A percentile compares a stretch with the other conserved stretches of the same genome.
Evolutionary conservation across 2,888 invertebrate species (phyloP).

Genomic region (Nymphalis polychloros): DNA sequence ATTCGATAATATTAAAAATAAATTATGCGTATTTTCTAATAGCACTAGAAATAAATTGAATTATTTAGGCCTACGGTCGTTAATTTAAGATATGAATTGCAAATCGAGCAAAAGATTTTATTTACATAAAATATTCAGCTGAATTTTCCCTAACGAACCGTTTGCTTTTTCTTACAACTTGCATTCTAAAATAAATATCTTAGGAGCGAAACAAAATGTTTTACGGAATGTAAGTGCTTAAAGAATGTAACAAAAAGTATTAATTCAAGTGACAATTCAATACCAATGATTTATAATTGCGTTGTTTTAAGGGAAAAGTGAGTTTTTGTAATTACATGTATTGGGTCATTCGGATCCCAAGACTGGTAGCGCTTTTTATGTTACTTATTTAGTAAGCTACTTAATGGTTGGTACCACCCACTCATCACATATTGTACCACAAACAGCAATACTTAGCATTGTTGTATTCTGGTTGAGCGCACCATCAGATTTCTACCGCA

Average conservation of each 20-base stretch:
- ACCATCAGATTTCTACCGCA: too few species aligned
- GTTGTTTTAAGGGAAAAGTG: too few species aligned
- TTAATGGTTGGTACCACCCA: too few species aligned
- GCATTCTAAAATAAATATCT: constrained; percentile 52
- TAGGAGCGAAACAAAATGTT: constrained; percentile 13
- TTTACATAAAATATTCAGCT: constrained; percentile 70
- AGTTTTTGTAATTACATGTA: too few species aligned
- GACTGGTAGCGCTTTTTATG: too few species aligned
- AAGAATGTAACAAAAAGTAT: not conserved
- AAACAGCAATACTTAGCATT: too few species aligned
- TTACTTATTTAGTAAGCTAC: too few species aligned
- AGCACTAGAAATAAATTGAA: constrained; percentile 54
- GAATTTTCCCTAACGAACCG: constrained; percentile 75
- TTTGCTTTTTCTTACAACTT: constrained; percentile 65
- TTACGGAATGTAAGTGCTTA: constrained; percentile 8
- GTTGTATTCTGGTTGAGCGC: too few species aligned
- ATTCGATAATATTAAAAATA: constrained; percentile 22
- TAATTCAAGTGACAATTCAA: constrained; percentile 15
- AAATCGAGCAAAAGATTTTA: constrained; percentile 71
- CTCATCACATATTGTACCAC: too few species aligned
- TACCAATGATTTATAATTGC: too few species aligned
- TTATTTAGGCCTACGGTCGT: constrained; percentile 52
- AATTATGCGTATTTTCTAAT: constrained; percentile 3
- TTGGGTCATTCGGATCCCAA: too few species aligned
- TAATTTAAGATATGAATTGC: constrained; percentile 62